Conservation (phyloP, 2,113 vertebrate species). For the Hemiscyllium ocellatum region DNA sequence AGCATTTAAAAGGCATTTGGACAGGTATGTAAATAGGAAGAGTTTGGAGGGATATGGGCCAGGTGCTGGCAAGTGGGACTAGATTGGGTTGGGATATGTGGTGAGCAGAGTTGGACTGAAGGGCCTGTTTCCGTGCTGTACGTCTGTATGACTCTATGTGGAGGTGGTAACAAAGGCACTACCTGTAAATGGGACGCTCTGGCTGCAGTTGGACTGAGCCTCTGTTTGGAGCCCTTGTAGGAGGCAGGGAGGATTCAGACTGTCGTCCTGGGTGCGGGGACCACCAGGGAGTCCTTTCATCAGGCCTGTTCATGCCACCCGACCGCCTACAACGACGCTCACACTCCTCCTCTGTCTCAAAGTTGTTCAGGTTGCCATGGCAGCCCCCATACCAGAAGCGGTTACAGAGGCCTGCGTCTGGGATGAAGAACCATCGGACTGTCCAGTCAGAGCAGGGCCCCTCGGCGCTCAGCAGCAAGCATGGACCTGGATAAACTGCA, state of each 20-base stretch:
- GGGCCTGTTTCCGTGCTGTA: neutral
- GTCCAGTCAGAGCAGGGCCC: slow-evolving; percentile 78
- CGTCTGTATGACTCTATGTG: neutral
- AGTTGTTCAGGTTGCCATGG: slow-evolving; percentile 86
- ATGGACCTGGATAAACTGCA: slow-evolving; percentile 66
- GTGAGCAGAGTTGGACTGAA: too few relatives aligned
- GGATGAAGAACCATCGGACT: slow-evolving; percentile 72
- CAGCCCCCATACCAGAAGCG: slow-evolving; percentile 95
- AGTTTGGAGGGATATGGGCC: too few relatives aligned
- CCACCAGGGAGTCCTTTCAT: neutral
- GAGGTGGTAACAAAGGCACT: neutral
- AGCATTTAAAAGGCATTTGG: too few relatives aligned
- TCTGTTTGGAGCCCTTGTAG: slow-evolving; percentile 16
- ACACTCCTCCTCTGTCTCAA: slow-evolving; percentile 70
- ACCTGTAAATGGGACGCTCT: neutral
- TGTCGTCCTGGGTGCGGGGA: neutral
- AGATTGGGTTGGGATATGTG: too few relatives aligned
- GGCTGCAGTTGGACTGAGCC: slow-evolving; percentile 7
- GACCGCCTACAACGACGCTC: slow-evolving; percentile 56
- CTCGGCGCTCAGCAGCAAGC: slow-evolving; percentile 72
- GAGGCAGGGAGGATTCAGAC: neutral
- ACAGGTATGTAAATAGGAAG: too few relatives aligned
- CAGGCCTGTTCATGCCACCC: neutral
- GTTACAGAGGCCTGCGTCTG: slow-evolving; percentile 66
- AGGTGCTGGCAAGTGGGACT: too few relatives aligned